phyloP scores from a whole-genome alignment of 2,888 invertebrate genomes.

The Hyalella azteca region DNA sequence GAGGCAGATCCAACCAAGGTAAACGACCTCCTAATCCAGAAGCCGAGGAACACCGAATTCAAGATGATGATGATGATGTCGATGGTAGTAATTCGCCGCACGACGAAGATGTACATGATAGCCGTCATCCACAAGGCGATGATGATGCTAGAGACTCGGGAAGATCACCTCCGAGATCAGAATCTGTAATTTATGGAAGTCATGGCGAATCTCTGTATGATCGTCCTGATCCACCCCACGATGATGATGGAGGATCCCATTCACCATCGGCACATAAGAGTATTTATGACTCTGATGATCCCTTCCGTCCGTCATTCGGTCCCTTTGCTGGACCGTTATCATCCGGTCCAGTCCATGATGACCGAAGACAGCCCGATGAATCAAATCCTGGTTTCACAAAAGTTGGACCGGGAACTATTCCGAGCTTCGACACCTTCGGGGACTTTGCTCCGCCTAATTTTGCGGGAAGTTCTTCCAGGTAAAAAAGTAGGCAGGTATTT shows the following conservation, averaged over 20 bases:
- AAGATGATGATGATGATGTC: neutral
- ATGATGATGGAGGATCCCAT: neutral
- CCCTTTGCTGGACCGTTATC: neutral
- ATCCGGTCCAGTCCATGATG: neutral
- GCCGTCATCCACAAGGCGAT: neutral
- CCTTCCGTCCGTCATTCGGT: neutral
- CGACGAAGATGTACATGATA: neutral
- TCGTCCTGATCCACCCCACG: neutral
- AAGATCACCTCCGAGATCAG: neutral
- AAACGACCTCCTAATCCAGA: neutral
- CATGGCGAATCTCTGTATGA: neutral
- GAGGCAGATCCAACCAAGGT: neutral
- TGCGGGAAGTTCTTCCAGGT: neutral
- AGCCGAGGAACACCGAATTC: too few relatives aligned
- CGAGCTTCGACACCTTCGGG: neutral
- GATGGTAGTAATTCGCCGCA: neutral
- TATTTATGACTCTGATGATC: neutral
- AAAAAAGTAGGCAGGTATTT: too few relatives aligned
- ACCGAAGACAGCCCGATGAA: neutral
- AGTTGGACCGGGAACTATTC: neutral
- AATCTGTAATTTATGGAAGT: neutral
- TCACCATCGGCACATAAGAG: neutral
- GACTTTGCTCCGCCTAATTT: conserved; percentile 15
- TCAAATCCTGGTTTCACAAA: neutral
- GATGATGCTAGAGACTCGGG: neutral